Evolutionary conservation across 2,797 vertebrate genomes (phyloP), one percentile per base, ranked within the genome.

Genomic region (Sciaenops ocellatus): DNA sequence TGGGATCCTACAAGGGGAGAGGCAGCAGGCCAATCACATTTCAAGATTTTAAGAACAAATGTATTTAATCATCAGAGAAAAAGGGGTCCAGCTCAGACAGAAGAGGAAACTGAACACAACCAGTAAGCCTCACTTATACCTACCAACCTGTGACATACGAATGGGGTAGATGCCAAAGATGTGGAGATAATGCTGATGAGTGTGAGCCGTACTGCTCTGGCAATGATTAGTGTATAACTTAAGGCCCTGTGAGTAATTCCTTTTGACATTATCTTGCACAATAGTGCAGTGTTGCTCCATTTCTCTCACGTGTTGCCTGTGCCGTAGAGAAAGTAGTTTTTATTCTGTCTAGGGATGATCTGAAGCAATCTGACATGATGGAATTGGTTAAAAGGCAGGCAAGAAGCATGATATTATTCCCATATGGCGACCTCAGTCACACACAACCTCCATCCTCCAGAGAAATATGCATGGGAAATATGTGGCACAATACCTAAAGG

Each of bases 1-100:
- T 54, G 38, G 72, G 71, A 76, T 69, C 55, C 56, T 38, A 65
- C 59, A 52, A 64, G 64, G 82, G 68, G 65, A 75, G 79, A 69
- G 47, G 84, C 24, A 61, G 68, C 41, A 24, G 41, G 68, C 73
- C 86, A 87, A 89, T 93, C 80, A 77, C 63, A 81, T 60, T 81
- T 82, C 69, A 85, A 87, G 67, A 78, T 83, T 81, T 82, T 71
- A 85, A 87, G 69, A 78, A 78, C 74, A 86, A 89, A 83, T 81
- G 51, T 70, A 69, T 90, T 84, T 63, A 83, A 90, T 87, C 68
- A 84, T 76, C 52, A 63, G 44, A 73, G 22, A 54, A 75, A 85
- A 78, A 28, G 17, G 5, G 26, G 38, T 76, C 15, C 16, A 56
- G 41, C 59, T 84, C 24, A 61, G 66, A 63, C 3, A 28, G 50